phyloP scores from a whole-genome alignment of 2,888 invertebrate species.

The Meganola albula region DNA sequence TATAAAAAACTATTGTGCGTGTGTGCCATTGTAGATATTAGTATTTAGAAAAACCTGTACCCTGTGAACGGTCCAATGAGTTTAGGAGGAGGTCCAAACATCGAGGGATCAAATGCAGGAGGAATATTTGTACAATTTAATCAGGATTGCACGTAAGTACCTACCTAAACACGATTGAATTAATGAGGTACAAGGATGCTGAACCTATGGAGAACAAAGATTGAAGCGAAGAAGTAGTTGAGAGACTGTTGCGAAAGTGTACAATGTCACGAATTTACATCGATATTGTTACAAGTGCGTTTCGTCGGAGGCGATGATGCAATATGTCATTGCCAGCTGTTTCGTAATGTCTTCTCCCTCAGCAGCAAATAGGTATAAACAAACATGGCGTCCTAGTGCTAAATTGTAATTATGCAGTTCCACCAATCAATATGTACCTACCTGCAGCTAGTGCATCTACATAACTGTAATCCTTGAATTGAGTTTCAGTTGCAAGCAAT shows the following conservation, averaged over 20 bases:
- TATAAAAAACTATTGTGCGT: constrained; percentile 50
- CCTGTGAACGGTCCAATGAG: constrained; percentile 85
- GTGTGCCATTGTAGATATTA: constrained; percentile 54
- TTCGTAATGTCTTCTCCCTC: constrained; percentile 43
- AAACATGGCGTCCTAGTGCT: constrained; percentile 41
- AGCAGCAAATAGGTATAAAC: constrained; percentile 35
- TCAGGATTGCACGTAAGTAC: constrained; percentile 97
- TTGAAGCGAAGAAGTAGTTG: background rate
- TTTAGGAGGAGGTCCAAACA: constrained; percentile 84
- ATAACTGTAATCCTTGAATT: too few species aligned
- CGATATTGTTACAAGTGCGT: constrained; percentile 29
- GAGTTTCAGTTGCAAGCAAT: too few species aligned
- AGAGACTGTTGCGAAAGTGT: constrained; percentile 35
- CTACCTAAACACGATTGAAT: constrained; percentile 6
- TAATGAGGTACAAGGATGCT: too few species aligned
- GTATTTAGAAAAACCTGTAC: constrained; percentile 50
- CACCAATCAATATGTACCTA: constrained; percentile 7
- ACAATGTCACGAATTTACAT: constrained; percentile 40
- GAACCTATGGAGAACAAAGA: background rate
- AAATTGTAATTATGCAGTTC: constrained; percentile 1
- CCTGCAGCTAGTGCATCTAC: too few species aligned
- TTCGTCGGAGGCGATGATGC: constrained; percentile 54
- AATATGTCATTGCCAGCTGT: constrained; percentile 65
- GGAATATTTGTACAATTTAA: constrained; percentile 97
- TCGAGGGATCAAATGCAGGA: constrained; percentile 87